phyloP scores from a whole-genome alignment of 2,888 invertebrate genomes.

The Caradrina kadenii region DNA sequence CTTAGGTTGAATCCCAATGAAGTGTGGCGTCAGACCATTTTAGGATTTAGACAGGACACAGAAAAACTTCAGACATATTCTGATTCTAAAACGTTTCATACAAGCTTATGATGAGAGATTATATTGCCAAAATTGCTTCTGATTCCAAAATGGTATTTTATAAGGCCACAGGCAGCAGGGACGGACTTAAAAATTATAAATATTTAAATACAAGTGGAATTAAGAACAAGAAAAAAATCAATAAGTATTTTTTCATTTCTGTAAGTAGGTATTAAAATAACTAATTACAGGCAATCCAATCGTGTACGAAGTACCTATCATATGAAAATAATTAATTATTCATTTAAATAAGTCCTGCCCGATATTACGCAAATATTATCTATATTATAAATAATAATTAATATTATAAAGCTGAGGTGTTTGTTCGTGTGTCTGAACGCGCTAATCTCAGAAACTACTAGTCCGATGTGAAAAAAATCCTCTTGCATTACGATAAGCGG shows the following conservation, averaged over 20 bases:
- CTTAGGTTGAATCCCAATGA: constrained; percentile 53
- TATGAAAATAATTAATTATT: background rate
- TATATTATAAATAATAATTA: too few species aligned
- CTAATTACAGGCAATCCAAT: background rate
- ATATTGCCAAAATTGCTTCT: background rate
- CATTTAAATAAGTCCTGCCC: background rate
- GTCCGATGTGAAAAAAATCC: too few species aligned
- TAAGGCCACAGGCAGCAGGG: too few species aligned
- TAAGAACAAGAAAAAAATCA: background rate
- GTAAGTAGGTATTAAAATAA: background rate
- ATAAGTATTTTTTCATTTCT: background rate
- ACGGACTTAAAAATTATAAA: too few species aligned
- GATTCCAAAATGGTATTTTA: background rate
- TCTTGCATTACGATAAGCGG: too few species aligned
- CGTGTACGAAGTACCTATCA: background rate
- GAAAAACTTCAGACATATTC: constrained; percentile 42
- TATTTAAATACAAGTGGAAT: too few species aligned
- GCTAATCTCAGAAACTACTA: too few species aligned
- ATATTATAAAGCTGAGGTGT: too few species aligned
- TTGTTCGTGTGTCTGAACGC: too few species aligned
- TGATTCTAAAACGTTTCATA: constrained; percentile 4
- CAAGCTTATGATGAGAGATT: background rate
- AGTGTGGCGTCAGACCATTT: constrained; percentile 55
- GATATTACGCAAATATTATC: background rate
- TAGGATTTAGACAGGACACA: constrained; percentile 29